Evolutionary conservation across 2,888 invertebrate genomes (phyloP), one percentile per base, ranked within the genome.

Genomic region (Temnothorax rugatulus): DNA sequence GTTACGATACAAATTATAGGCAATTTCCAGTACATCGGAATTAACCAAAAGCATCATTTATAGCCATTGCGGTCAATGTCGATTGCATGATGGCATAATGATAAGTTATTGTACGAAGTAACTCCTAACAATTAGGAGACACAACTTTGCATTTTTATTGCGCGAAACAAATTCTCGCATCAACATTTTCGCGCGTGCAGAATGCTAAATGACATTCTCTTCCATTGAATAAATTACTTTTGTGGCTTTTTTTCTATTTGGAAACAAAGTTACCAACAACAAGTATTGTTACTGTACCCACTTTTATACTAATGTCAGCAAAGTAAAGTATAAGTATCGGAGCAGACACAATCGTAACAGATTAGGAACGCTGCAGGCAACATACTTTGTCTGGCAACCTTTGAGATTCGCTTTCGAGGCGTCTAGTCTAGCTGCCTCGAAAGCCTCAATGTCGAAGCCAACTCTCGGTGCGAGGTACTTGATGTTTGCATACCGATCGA

Each of bases 401-500:
- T 79, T 82, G 75, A 84, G 66, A 86, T 85, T 86, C 79, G 79
- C 85, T 84, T 87, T 87, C 88, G 84, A 73, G 41, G 47, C 34
- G 41, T 64, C 44, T 81, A 50, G 5, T 71, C 64, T 29, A 29
- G 29, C 29, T 29, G 29, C 29, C 29, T 29, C 29, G 29, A 29
- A 29, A 29, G 75, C 73, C 57, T 88, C 88, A 87, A 88, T 91
- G 88, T 85, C 90, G 87, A 68, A 73, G 61, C 69, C 38, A 61
- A 59, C 44, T 59, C 61, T 59, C 61, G 21, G 11, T 59, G 59
- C 50, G 77, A 59, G 76, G 84, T 84, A 81, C 84, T 82, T 79
- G 64, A 52, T 61, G 66, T 73, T 86, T 84, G 91, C 90, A 88
- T 90, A 86, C 87, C 91, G 91, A 91, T 91, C 86, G 90, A 86